Evolutionary conservation across 92 coral and sea anemone species (phyloP).

Genomic region (Porites cylindrica): DNA sequence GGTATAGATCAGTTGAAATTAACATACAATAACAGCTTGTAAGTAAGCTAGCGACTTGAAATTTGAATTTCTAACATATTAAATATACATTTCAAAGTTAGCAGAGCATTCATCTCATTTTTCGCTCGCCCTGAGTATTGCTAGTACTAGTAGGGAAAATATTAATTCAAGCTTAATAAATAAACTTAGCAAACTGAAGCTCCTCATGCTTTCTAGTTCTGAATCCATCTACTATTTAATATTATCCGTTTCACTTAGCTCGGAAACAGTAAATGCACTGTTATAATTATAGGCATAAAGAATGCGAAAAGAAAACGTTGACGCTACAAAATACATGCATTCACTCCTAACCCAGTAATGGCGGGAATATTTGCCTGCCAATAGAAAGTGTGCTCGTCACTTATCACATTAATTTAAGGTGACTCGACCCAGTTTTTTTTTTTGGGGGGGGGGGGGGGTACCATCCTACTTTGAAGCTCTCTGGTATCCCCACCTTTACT

Average conservation of each 20-base stretch:
- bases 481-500: no score
- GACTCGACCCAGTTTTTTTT: no score
- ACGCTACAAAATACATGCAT: constrained; percentile 30
- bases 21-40: constrained; percentile 7
- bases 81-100: constrained; percentile 15
- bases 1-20: constrained; percentile 17
- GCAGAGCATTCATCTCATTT: constrained; percentile 10
- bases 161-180: not conserved
- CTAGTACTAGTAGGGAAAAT: not conserved
- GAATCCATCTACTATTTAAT: constrained; percentile 8
- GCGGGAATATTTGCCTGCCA: constrained; percentile 40
- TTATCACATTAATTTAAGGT: no score
- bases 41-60: not conserved
- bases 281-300: constrained; percentile 29
- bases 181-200: constrained; percentile 13
- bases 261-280: constrained; percentile 18
- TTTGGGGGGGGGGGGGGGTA: no score
- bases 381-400: not conserved
- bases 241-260: not conserved
- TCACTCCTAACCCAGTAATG: constrained; percentile 27
- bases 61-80: not conserved
- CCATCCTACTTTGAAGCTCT: no score
- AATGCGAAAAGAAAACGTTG: constrained; percentile 17
- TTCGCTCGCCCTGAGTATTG: constrained; percentile 11
- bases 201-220: not conserved